Base-by-base conservation (phyloP, 2,888 invertebrate species). In the Synergus laeviventris region DNA sequence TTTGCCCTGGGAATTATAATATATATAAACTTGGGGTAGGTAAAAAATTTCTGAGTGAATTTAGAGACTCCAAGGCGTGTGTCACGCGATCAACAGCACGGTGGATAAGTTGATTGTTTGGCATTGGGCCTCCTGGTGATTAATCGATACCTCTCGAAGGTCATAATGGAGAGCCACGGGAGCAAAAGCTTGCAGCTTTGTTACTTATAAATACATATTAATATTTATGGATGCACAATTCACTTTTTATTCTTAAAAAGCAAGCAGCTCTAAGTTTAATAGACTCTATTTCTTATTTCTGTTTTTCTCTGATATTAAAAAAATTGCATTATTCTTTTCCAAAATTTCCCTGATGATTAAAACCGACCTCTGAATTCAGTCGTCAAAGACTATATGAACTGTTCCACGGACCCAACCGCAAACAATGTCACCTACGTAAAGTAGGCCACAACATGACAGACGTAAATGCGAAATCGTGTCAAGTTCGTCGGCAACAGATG, bases 1-100 rank as follows among this genome's bases (percentile, higher is more conserved):
- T 70, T 70, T 70, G 31, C 31, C 49, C 31, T 31, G 18, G 49
- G 49, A 70, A 70, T 70, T 45, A 70, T 31, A 36, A 70, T 70
- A 70, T 49, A 70, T 49, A 70, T 49, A 70, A 70, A 70, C 36
- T 70, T 70, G 70, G n/a, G 49, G 49, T 70, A 70, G 70, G 64
- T 42, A 31, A 49, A 45, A 70, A 70, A 70, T 49, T 39, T 11
- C 36, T 70, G 18, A 70, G 45, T 11, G 16, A 70, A 70, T 70
- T 70, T 49, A 70, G 70, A 12, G 70, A 49, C 70, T 70, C 12
- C 56, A 18, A 18, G 24, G 21, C 70, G 49, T 70, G 70, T 70
- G 45, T 70, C 70, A 70, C 70, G 70, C 70, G 70, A 70, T 70
- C 70, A 70, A 70, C 49, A 31, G 70, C 70, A 70, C 49, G 70